Evolutionary conservation across 2,797 vertebrate genomes (phyloP).

Genomic region (Cheirogaleus major): DNA sequence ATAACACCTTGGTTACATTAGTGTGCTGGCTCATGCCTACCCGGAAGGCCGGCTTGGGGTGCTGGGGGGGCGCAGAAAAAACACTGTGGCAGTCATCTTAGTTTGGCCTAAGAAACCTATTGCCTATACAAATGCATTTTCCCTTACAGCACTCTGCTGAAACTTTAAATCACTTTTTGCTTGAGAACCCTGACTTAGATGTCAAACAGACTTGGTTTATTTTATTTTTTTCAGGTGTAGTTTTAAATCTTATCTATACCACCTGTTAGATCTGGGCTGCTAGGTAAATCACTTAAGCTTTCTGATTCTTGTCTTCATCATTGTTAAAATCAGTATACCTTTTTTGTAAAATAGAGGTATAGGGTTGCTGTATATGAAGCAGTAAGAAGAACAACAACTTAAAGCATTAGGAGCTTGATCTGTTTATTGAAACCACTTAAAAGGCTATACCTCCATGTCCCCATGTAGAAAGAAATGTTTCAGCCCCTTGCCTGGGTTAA

Average conservation of each 20-base stretch:
- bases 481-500: background rate
- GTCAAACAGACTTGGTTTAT: background rate
- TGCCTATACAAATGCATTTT: too few species aligned
- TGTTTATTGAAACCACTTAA: conserved; percentile 14
- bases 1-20: too few species aligned
- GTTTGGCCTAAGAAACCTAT: too few species aligned
- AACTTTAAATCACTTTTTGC: background rate
- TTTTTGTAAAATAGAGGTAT: background rate
- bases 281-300: conserved; percentile 24
- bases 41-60: too few species aligned
- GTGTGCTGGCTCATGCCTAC: too few species aligned
- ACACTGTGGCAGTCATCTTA: too few species aligned
- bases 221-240: background rate
- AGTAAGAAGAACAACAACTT: background rate
- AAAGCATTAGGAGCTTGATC: background rate
- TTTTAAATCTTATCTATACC: background rate
- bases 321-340: background rate
- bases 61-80: too few species aligned
- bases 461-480: conserved; percentile 16
- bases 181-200: background rate
- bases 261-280: background rate
- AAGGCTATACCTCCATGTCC: background rate
- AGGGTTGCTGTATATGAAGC: background rate
- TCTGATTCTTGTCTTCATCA: background rate
- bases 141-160: background rate